These are phyloP conservation scores for Atlantisia rogersi DNA, from an alignment of 2,113 vertebrate species.

Conservation along the genomic window DNA sequence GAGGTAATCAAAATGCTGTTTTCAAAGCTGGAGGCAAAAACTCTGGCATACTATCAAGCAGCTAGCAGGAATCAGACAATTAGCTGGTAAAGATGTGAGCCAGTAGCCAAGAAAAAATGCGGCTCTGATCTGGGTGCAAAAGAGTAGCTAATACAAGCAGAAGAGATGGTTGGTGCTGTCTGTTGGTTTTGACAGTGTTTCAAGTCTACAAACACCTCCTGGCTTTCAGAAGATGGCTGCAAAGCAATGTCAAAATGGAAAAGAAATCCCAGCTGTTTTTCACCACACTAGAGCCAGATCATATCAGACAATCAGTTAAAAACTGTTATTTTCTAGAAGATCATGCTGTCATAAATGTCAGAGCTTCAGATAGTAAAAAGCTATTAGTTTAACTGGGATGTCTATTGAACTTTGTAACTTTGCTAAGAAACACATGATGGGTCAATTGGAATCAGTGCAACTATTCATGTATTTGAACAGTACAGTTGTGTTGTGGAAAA, in stretches of 20 bases:
- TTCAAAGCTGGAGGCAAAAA: not conserved
- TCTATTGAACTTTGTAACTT: accelerated
- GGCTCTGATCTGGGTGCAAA: not conserved
- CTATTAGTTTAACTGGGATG: not conserved
- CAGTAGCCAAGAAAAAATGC: not conserved
- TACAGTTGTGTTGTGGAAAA: not conserved
- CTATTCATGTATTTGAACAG: not conserved
- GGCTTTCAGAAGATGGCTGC: not conserved
- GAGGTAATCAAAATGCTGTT: not conserved
- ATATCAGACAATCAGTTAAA: not conserved
- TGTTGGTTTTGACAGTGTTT: not conserved
- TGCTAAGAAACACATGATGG: not conserved
- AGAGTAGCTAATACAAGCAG: not conserved
- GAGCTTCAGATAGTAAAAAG: not conserved
- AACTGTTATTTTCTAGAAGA: not conserved
- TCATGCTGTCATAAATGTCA: not conserved
- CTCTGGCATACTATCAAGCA: accelerated
- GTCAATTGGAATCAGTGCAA: not conserved
- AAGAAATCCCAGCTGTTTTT: not conserved
- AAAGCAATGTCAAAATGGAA: not conserved
- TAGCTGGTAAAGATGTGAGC: not conserved
- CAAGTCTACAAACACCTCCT: not conserved
- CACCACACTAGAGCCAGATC: not conserved
- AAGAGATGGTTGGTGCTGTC: not conserved
- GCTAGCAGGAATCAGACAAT: not conserved